phyloP scores from a whole-genome alignment of 1,140 invertebrate genomes.

The Drosophila pectinifera region DNA sequence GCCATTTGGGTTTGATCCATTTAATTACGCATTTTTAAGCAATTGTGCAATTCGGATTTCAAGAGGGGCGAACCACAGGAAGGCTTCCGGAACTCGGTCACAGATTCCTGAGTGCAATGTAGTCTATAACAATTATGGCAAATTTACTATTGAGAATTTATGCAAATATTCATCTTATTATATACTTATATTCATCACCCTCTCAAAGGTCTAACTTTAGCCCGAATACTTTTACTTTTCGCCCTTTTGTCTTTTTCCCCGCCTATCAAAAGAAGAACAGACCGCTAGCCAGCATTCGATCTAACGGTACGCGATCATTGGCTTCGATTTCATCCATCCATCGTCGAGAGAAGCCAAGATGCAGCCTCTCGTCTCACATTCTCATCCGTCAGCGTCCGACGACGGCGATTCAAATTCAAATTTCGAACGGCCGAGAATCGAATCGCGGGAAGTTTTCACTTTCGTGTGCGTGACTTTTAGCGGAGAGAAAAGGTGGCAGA shows the following conservation, averaged over 20 bases:
- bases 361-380: slow-evolving; percentile 7
- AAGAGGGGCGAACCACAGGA: not conserved
- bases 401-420: slow-evolving; percentile 59
- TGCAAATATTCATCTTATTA: slow-evolving; percentile 1
- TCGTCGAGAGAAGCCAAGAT: slow-evolving; percentile 1
- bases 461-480: slow-evolving; percentile 36
- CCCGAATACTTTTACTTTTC: slow-evolving; percentile 54
- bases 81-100: no score
- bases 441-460: slow-evolving; percentile 63
- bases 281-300: slow-evolving; percentile 50
- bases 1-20: slow-evolving; percentile 31
- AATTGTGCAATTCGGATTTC: slow-evolving; percentile 32
- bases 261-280: slow-evolving; percentile 57
- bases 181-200: not conserved
- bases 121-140: not conserved
- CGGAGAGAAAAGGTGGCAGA: slow-evolving; percentile 19
- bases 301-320: slow-evolving; percentile 36
- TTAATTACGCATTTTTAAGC: slow-evolving; percentile 38
- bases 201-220: not conserved
- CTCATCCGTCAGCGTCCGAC: slow-evolving; percentile 8
- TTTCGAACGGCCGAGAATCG: slow-evolving; percentile 55
- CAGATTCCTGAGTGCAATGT: not conserved
- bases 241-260: slow-evolving; percentile 6
- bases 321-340: slow-evolving; percentile 30
- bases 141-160: not conserved